Percentiles rank a stretch among this genome's conserved stretches.
These are phyloP conservation scores for Caenorhabditis angaria DNA, from an alignment of 2,888 invertebrate genomes.

Conservation along the genomic window DNA sequence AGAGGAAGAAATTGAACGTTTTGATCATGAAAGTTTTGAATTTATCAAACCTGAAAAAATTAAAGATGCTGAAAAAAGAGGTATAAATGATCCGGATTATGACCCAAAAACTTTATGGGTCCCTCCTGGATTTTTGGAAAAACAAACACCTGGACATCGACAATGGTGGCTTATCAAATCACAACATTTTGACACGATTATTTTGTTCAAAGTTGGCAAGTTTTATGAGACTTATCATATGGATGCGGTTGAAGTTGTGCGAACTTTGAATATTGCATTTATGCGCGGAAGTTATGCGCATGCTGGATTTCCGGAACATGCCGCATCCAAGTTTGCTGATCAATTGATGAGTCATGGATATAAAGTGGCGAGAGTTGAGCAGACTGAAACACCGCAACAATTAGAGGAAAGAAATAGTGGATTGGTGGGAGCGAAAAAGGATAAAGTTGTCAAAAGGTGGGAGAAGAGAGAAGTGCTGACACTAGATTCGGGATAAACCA, in stretches of 20 bases:
- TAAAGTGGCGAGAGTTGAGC: constrained; percentile 76
- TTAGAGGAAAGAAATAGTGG: constrained; percentile 56
- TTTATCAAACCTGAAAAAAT: constrained; percentile 64
- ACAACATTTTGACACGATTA: constrained; percentile 85
- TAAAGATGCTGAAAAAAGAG: constrained; percentile 80
- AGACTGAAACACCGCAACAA: constrained; percentile 87
- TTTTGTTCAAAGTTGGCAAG: constrained; percentile 98
- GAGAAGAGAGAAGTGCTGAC: background rate
- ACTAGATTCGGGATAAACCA: too few species aligned
- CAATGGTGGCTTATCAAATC: constrained; percentile 98
- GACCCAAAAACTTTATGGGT: constrained; percentile 87
- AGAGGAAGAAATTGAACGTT: constrained; percentile 26
- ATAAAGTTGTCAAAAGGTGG: constrained; percentile 67
- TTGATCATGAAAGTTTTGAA: constrained; percentile 50
- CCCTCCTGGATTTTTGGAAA: constrained; percentile 82
- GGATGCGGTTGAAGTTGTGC: constrained; percentile 93
- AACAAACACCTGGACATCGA: constrained; percentile 83
- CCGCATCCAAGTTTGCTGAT: constrained; percentile 88
- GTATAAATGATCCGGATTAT: constrained; percentile 84
- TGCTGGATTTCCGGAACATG: constrained; percentile 95
- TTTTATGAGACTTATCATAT: constrained; percentile 98
- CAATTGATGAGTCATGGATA: constrained; percentile 88
- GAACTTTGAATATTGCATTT: constrained; percentile 87
- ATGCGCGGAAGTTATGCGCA: constrained; percentile 95
- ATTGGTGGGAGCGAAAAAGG: constrained; percentile 47